Conservation (phyloP, 2,797 vertebrate species). For the Phyllotis vaccarum region DNA sequence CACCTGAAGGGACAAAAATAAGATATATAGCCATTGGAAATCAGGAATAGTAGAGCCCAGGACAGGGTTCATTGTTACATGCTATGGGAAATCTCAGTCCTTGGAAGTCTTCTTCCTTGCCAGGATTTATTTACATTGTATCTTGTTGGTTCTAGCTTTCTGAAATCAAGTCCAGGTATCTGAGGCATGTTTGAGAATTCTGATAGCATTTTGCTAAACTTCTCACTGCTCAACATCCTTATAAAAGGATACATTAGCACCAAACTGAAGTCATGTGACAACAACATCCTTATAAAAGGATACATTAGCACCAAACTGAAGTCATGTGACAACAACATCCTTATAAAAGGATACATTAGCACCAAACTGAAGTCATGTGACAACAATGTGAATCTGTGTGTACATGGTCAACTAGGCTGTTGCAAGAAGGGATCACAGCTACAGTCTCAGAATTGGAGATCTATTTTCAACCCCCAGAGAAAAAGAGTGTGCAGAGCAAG, state of each 20-base stretch:
- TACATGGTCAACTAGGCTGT: fast-evolving
- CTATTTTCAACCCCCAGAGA: neutral
- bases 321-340: no score
- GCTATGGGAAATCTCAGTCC: neutral
- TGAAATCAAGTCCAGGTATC: neutral
- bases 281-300: neutral
- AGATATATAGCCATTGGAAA: neutral
- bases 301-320: neutral
- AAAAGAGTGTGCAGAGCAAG: neutral
- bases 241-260: neutral
- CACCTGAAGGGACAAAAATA: neutral
- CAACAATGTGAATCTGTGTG: neutral
- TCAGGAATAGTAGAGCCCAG: no score
- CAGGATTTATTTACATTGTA: neutral
- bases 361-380: neutral
- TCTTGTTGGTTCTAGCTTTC: neutral
- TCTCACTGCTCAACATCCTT: neutral
- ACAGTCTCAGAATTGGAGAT: neutral
- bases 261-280: neutral
- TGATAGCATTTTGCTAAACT: neutral
- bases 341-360: neutral
- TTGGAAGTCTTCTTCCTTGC: neutral
- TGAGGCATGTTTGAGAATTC: fast-evolving
- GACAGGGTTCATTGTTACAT: neutral
- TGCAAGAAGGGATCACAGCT: neutral